Evolutionary conservation across 2,113 vertebrate genomes (phyloP).

Genomic region (Chaetodon auriga): DNA sequence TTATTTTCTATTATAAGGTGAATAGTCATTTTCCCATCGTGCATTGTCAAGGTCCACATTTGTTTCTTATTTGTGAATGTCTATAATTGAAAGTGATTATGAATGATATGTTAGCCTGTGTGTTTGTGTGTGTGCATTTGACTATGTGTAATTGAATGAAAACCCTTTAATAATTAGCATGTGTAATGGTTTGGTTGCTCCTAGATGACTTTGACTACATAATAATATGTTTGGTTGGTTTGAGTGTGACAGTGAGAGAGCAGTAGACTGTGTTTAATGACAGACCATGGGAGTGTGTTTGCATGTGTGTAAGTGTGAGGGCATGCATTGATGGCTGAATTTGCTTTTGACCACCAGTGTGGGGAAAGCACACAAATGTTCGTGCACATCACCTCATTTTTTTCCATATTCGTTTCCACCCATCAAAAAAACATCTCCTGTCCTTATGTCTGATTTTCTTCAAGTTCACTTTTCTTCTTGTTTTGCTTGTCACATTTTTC

Average conservation of each 20-base stretch:
- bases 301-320: not conserved
- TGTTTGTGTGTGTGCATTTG: constrained; percentile 9
- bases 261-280: constrained; percentile 6
- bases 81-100: not conserved
- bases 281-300: not conserved
- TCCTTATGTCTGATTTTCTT: not conserved
- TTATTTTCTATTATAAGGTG: too few species aligned
- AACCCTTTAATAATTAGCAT: constrained; percentile 34
- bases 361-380: not conserved
- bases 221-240: constrained; percentile 52
- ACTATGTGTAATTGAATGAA: constrained; percentile 36
- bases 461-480: not conserved
- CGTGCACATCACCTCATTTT: not conserved
- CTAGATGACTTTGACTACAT: constrained; percentile 38
- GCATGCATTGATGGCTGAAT: not conserved
- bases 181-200: constrained; percentile 34
- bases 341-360: constrained; percentile 1
- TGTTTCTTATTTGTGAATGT: not conserved
- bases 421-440: not conserved
- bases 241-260: constrained; percentile 28
- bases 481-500: not conserved
- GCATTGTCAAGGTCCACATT: not conserved
- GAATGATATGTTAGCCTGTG: not conserved
- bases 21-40: not conserved
- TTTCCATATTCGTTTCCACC: not conserved